phyloP scores from a whole-genome alignment of 2,888 invertebrate species.

The Dione juno region DNA sequence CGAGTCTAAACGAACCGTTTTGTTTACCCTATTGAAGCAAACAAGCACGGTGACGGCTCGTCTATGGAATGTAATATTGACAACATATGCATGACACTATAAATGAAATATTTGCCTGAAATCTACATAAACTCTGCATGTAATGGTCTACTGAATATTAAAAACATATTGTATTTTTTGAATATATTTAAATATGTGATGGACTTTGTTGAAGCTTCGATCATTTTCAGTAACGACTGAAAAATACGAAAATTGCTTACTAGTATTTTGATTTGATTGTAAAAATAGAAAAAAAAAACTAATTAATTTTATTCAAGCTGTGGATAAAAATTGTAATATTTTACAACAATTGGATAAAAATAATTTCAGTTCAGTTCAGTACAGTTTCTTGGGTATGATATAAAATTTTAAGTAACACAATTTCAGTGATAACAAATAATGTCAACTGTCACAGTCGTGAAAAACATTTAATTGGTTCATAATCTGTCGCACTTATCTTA shows the following conservation, averaged over 20 bases:
- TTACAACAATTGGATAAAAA: no score
- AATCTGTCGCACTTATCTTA: slow-evolving; percentile 49
- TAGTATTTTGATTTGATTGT: no score
- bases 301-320: not conserved
- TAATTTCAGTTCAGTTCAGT: no score
- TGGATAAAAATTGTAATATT: not conserved
- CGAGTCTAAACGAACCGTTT: slow-evolving; percentile 35
- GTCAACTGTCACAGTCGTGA: slow-evolving; percentile 45
- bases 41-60: slow-evolving; percentile 34
- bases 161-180: not conserved
- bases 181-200: no score
- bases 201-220: no score
- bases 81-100: slow-evolving; percentile 31
- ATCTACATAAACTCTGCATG: not conserved
- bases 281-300: no score
- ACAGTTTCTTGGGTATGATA: not conserved
- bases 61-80: slow-evolving; percentile 42
- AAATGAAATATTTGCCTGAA: slow-evolving; percentile 22
- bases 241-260: not conserved
- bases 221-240: no score
- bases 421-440: slow-evolving; percentile 36
- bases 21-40: slow-evolving; percentile 37
- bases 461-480: slow-evolving; percentile 46
- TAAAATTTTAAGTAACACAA: not conserved
- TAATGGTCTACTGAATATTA: not conserved